Evolutionary conservation across 1,140 invertebrate genomes (phyloP).

Genomic region (Drosophila parabipectinata): DNA sequence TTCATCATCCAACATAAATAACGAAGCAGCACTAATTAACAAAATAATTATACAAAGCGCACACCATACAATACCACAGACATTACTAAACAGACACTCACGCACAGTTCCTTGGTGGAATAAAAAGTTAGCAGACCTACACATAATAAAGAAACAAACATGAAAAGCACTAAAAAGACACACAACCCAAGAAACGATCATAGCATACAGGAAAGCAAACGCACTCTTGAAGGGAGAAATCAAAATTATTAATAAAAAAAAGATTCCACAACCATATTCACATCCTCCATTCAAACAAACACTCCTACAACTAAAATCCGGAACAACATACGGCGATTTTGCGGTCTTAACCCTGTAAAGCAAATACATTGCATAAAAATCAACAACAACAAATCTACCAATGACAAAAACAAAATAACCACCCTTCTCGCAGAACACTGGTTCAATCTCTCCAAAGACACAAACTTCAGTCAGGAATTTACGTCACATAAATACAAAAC

Average conservation of each 20-base stretch:
- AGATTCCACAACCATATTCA: conserved; percentile 1
- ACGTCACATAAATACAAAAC: no score
- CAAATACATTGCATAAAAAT: not conserved
- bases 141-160: not conserved
- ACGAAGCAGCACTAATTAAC: no score
- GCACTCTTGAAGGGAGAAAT: not conserved
- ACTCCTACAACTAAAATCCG: conserved; percentile 4
- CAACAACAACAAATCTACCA: no score
- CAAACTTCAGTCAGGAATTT: no score
- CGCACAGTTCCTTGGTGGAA: conserved; percentile 9
- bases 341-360: not conserved
- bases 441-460: no score
- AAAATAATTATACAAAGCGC: no score
- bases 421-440: no score
- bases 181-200: not conserved
- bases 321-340: conserved; percentile 6
- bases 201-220: not conserved
- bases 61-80: no score
- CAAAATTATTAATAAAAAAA: not conserved
- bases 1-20: no score
- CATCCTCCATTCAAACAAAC: conserved; percentile 3
- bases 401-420: no score
- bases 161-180: not conserved
- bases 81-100: not conserved
- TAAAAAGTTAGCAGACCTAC: conserved; percentile 2